phyloP scores from a whole-genome alignment of 1,140 invertebrate species.

The Neotoxoptera formosana region DNA sequence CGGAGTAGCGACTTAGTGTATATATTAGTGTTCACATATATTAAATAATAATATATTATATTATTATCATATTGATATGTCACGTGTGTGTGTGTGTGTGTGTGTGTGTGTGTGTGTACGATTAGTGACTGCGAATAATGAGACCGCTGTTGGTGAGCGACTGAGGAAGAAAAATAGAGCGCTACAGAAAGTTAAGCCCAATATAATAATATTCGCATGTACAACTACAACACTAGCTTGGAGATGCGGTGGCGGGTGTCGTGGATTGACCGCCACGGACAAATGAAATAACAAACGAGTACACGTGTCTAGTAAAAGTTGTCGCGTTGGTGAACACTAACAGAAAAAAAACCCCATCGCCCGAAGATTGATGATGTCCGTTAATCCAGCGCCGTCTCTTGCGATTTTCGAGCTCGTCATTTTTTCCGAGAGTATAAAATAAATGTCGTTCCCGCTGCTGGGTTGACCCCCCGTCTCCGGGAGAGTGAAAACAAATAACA shows the following conservation, averaged over 20 bases:
- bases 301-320: slow-evolving; percentile 5
- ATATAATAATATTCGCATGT: background rate
- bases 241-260: background rate
- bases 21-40: background rate
- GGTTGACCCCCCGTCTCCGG: background rate
- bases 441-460: background rate
- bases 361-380: slow-evolving; percentile 44
- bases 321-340: background rate
- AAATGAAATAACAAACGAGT: slow-evolving; percentile 53
- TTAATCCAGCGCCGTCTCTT: background rate
- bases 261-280: background rate
- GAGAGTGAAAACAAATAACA: background rate
- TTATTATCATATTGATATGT: background rate
- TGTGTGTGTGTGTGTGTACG: background rate
- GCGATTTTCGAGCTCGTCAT: background rate
- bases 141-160: background rate
- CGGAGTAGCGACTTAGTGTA: background rate
- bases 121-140: background rate
- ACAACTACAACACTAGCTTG: background rate
- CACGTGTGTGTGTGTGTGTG: no score
- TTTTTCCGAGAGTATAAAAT: background rate
- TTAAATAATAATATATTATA: background rate
- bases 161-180: background rate
- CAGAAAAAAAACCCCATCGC: background rate
- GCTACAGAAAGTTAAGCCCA: background rate